Base-by-base conservation (phyloP, 2,113 vertebrate species). In the Bos javanicus region DNA sequence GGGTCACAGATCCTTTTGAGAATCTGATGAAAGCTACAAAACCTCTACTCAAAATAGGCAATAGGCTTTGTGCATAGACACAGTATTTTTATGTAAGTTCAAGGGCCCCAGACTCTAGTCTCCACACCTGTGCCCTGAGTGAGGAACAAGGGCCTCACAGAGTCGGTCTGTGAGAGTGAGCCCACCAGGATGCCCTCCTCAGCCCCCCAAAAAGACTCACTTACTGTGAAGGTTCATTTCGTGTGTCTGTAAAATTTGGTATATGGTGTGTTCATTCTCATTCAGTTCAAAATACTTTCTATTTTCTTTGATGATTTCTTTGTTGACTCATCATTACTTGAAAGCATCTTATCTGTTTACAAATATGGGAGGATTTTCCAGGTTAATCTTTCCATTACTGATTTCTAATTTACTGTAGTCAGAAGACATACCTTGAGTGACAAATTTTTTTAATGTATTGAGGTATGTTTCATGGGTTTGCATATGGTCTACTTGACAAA, bases 31-130 rank as follows among this genome's bases (percentile, higher is more conserved):
- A 52, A 81, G 30, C 59, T 46, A 33, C 26, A 13, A 16, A 50
- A 33, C 14, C n/a, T 86, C 43, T 7, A 2, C 59, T 57, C 16
- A 7, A 48, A 46, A n/a, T 1, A 25, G 48, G 48, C n/a, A 56
- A 9, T 4, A 21, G n/a, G 26, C 76, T 80, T 43, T n/a, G 11
- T n/a, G 15, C 8, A 2, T 1, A 5, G 26, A 28, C 60, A 25
- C 0, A 0, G 1, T 36, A 17, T 5, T n/a, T 36, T 56, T 16
- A 5, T 33, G 0, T 16, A 6, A 16, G 19, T 25, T 57, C 46
- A 11, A 56, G 39, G 48, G 36, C 33, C 9, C 10, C 6, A 16
- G 85, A 21, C 10, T 16, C 15, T 21, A 57, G 48, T 33, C 59
- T 81, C 48, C 50, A 3, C 62, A 56, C 19, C 7, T 28, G 4